Base-by-base conservation (phyloP, 2,113 vertebrate species). In the Helogale parvula region DNA sequence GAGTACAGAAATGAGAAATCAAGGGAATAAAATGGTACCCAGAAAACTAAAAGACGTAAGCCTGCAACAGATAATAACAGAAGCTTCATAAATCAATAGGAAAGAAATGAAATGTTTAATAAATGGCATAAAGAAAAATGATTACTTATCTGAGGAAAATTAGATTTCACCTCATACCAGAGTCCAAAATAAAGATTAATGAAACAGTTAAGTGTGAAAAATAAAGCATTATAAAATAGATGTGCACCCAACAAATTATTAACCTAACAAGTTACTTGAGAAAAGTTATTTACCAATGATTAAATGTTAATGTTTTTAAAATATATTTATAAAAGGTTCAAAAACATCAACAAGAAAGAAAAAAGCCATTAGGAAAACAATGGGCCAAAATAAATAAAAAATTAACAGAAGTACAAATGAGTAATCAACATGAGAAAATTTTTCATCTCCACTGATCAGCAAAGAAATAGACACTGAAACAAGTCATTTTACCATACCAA, bases 401-500 rank as follows among this genome's bases (percentile, higher is more conserved):
- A 47, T 38, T 88, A 38, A 60, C 3, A 93, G 29, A 96, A 95
- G 65, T n/a, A 79, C 0, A 3, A 96, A 89, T 17, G 3, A 31
- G 7, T 87, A 27, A 90, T 50, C 33, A 93, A 93, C 83, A 92
- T 25, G 5, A 84, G 60, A 82, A 82, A 41, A 8, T 52, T 87
- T 89, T 91, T 52, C 50, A 93, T 47, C 19, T 65, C 80, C 54
- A 83, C 29, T 68, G 50, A 16, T 60, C 80, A 91, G 29, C 54
- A 68, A 60, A 91, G 5, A 86, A 69, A 65, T 0, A 91, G 0
- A 74, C 27, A 35, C 16, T 21, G 68, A 96, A 95, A 84, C 38
- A 94, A 86, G 52, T 71, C 84, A 90, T 60, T 96, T 83, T 79
- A 35, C n/a, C 68, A 82, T 74, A 52, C 38, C 83, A 95, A 76